Percentiles rank a stretch among this genome's conserved stretches.
Conservation (phyloP, 2,888 invertebrate species). For the Sminthurinus aureus region DNA sequence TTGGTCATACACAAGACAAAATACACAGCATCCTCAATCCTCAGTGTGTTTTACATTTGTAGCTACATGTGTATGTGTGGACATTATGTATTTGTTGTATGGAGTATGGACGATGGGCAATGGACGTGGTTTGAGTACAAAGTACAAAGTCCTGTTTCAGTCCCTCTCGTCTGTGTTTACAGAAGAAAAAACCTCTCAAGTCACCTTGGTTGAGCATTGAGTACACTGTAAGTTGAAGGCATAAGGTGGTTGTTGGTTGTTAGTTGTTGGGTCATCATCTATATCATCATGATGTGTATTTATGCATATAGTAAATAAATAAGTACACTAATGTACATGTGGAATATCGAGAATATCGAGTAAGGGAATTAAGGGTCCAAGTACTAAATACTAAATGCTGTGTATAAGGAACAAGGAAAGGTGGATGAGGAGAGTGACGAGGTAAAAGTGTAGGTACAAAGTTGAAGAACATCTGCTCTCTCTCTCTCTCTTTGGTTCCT, state of each 20-base stretch:
- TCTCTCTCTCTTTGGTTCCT: not conserved
- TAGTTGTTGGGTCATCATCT: not conserved
- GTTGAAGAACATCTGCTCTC: constrained; percentile 20
- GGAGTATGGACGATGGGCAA: too few relatives aligned
- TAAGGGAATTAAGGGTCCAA: too few relatives aligned
- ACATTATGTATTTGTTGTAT: not conserved
- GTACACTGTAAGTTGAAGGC: not conserved
- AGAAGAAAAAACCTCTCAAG: not conserved
- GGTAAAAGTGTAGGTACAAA: constrained; percentile 9
- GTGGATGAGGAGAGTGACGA: constrained; percentile 24
- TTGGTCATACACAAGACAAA: not conserved
- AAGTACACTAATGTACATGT: constrained; percentile 1
- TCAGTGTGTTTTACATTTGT: not conserved
- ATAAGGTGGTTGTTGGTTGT: too few relatives aligned
- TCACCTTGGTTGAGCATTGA: not conserved
- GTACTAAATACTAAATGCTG: too few relatives aligned
- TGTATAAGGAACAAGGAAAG: not conserved
- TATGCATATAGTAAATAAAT: not conserved
- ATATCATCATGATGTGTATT: too few relatives aligned
- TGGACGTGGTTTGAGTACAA: too few relatives aligned
- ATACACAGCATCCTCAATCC: not conserved
- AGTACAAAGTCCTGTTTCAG: not conserved
- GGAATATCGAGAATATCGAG: too few relatives aligned
- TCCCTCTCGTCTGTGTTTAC: not conserved
- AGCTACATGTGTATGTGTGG: not conserved